These are phyloP conservation scores for Paedocypris sp. DNA, from an alignment of 2,113 vertebrate genomes.

Conservation along the genomic window DNA sequence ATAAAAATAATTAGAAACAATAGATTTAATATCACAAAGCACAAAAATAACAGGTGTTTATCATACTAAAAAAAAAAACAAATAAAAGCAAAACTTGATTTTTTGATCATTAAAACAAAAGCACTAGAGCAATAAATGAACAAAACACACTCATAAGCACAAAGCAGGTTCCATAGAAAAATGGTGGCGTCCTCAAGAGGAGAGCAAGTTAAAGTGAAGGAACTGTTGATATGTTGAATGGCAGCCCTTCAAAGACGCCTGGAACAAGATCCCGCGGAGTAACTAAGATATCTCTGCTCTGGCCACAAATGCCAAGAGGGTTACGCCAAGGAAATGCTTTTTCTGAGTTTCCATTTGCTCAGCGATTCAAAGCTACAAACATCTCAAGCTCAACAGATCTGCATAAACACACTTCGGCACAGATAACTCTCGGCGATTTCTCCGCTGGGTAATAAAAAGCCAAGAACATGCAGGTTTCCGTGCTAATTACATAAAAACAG, in stretches of 20 bases:
- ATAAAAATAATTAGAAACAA: too few species aligned
- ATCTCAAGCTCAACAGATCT: neutral
- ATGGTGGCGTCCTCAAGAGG: neutral
- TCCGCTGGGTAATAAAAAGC: too few species aligned
- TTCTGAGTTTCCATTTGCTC: conserved; percentile 70
- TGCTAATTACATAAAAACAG: neutral
- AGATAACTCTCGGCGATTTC: too few species aligned
- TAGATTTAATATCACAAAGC: too few species aligned
- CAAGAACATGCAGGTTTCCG: neutral
- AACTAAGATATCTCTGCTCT: conserved; percentile 58
- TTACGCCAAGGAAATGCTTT: conserved; percentile 70
- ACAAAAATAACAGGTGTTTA: too few species aligned
- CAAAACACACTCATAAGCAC: too few species aligned
- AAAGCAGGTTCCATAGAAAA: too few species aligned
- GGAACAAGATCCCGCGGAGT: conserved; percentile 65
- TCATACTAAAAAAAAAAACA: too few species aligned
- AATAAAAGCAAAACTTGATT: too few species aligned
- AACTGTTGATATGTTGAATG: conserved; percentile 48
- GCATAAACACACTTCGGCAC: too few species aligned
- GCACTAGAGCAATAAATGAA: too few species aligned
- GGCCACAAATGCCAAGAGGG: conserved; percentile 61
- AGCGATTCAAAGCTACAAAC: conserved; percentile 52
- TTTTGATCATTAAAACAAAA: too few species aligned
- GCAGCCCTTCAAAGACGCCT: conserved; percentile 49
- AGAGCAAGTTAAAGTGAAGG: neutral